Conservation (phyloP, 2,888 invertebrate genomes). For the Campoletis raptor region DNA sequence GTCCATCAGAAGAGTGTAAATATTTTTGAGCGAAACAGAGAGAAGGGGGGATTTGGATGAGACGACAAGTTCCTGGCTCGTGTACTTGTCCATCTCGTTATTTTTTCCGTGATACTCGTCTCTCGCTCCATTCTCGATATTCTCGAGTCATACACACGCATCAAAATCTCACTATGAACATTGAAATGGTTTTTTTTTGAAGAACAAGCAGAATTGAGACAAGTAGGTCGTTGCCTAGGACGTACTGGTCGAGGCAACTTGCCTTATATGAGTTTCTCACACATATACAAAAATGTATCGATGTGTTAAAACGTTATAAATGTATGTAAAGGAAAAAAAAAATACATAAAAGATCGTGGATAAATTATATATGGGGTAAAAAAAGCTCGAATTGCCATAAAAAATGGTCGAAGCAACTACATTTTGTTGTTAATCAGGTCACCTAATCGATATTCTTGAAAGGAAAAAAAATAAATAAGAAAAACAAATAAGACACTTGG, state of each 20-base stretch:
- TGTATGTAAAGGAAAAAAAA: conserved; percentile 24
- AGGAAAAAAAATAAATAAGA: background rate
- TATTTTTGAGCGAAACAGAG: background rate
- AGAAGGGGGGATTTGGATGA: conserved; percentile 48
- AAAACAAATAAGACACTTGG: conserved; percentile 7
- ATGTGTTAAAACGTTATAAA: conserved; percentile 16
- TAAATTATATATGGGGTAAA: conserved; percentile 22
- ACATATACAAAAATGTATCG: conserved; percentile 33
- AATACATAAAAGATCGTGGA: background rate
- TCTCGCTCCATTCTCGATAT: conserved; percentile 52
- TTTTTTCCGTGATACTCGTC: conserved; percentile 31
- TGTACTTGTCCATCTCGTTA: background rate
- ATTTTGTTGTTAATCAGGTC: conserved; percentile 7
- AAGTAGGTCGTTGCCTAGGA: conserved; percentile 77
- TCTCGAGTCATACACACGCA: conserved; percentile 44
- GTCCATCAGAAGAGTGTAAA: conserved; percentile 28
- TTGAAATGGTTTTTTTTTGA: conserved; percentile 60
- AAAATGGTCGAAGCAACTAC: conserved; percentile 10
- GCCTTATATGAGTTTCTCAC: conserved; percentile 75
- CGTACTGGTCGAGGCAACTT: conserved; percentile 75
- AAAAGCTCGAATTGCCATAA: conserved; percentile 32
- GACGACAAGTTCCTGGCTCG: background rate
- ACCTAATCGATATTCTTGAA: conserved; percentile 44
- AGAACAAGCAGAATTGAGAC: conserved; percentile 65
- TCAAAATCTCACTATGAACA: conserved; percentile 60